Evolutionary conservation across 2,888 invertebrate genomes (phyloP).

Genomic region (Heliconius charithonia): DNA sequence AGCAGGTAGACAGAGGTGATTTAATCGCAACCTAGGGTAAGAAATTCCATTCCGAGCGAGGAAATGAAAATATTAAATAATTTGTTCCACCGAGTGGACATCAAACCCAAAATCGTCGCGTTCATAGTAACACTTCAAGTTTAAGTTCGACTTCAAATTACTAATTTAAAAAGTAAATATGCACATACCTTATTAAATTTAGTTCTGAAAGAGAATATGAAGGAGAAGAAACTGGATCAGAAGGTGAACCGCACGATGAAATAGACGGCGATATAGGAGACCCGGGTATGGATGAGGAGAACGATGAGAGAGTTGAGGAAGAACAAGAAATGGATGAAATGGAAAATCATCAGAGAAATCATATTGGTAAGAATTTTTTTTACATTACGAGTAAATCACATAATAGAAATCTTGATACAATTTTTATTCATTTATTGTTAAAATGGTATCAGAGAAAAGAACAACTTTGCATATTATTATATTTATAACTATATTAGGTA

Average conservation of each 20-base stretch:
- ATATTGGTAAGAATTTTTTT: conserved; percentile 66
- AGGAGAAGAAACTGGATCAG: conserved; percentile 88
- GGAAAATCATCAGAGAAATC: conserved; percentile 74
- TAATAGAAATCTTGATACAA: background rate
- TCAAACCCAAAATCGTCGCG: too few relatives aligned
- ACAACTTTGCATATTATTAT: background rate
- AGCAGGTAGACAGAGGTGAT: too few relatives aligned
- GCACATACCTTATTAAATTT: conserved; percentile 21
- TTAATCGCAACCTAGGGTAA: too few relatives aligned
- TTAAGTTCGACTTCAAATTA: too few relatives aligned
- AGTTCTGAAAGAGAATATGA: conserved; percentile 88
- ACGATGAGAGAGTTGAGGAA: conserved; percentile 67
- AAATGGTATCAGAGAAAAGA: background rate
- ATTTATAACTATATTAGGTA: background rate
- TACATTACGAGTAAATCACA: background rate
- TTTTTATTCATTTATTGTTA: background rate
- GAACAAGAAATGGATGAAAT: conserved; percentile 72
- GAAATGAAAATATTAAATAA: too few relatives aligned
- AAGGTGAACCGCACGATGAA: conserved; percentile 88
- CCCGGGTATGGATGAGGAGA: conserved; percentile 60
- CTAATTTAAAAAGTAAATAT: too few relatives aligned
- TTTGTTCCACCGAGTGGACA: too few relatives aligned
- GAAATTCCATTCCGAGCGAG: too few relatives aligned
- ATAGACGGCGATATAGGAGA: conserved; percentile 76
- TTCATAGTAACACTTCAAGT: too few relatives aligned